These are phyloP conservation scores for Chamaea fasciata DNA, from an alignment of 2,113 vertebrate genomes.

Conservation along the genomic window DNA sequence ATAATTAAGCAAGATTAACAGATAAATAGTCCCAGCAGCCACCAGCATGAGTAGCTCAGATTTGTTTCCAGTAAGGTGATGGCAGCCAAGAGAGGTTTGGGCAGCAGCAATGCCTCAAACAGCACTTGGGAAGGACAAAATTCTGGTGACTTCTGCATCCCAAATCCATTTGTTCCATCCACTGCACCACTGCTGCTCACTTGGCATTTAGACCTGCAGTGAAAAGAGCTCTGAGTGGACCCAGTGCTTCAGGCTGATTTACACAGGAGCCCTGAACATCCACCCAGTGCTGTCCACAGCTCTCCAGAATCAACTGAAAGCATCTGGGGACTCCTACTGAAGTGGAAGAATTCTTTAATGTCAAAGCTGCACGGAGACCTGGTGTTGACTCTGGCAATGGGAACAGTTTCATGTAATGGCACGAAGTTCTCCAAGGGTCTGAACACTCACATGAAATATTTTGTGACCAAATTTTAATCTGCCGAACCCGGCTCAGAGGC, in stretches of 20 bases:
- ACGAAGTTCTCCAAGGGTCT: not conserved
- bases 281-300: not conserved
- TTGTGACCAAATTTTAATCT: not conserved
- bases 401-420: not conserved
- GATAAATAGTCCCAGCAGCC: not conserved
- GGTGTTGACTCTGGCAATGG: not conserved
- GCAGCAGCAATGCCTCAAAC: not conserved
- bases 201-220: not conserved
- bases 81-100: not conserved
- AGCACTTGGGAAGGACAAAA: not conserved
- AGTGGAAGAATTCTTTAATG: not conserved
- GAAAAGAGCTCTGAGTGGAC: not conserved
- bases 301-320: not conserved
- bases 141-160: not conserved
- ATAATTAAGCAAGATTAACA: conserved; percentile 34
- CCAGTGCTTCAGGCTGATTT: not conserved
- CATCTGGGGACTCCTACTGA: not conserved
- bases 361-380: not conserved
- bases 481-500: not conserved
- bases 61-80: not conserved
- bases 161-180: not conserved
- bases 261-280: not conserved
- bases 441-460: not conserved
- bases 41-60: not conserved
- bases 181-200: not conserved